These are phyloP conservation scores for Drosophila dunni DNA, from an alignment of 1,140 invertebrate genomes.

Conservation along the genomic window DNA sequence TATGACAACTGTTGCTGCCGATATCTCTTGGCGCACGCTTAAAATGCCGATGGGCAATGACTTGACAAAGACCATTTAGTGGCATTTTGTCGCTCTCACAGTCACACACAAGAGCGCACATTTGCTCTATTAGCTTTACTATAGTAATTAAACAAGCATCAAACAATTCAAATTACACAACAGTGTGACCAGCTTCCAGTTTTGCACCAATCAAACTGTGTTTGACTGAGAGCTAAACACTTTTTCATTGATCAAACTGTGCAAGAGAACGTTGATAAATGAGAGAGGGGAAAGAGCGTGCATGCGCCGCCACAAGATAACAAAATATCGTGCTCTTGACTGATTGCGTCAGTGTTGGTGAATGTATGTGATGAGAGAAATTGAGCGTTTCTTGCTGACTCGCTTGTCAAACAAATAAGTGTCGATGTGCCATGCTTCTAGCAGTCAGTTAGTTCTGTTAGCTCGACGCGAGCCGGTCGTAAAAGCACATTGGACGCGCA, in stretches of 20 bases:
- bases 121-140: background rate
- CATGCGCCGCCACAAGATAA: constrained; percentile 7
- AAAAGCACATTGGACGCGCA: constrained; percentile 3
- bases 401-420: constrained; percentile 67
- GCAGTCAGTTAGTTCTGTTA: constrained; percentile 65
- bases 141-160: constrained; percentile 1
- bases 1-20: constrained; percentile 13
- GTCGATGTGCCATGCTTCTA: constrained; percentile 38
- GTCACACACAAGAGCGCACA: background rate
- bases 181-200: constrained; percentile 18
- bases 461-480: constrained; percentile 62
- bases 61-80: constrained; percentile 18
- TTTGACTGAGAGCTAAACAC: background rate
- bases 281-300: background rate
- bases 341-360: constrained; percentile 22
- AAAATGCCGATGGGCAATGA: constrained; percentile 43
- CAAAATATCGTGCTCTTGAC: constrained; percentile 20
- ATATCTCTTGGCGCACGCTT: constrained; percentile 36
- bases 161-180: constrained; percentile 1
- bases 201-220: background rate
- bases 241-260: constrained; percentile 29
- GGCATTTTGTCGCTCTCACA: background rate
- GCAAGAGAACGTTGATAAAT: background rate
- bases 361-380: background rate
- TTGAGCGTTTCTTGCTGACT: constrained; percentile 12